Percentiles rank a stretch among this genome's conserved stretches.
These are phyloP conservation scores for Clanis bilineata DNA, from an alignment of 2,888 invertebrate genomes.

Conservation along the genomic window DNA sequence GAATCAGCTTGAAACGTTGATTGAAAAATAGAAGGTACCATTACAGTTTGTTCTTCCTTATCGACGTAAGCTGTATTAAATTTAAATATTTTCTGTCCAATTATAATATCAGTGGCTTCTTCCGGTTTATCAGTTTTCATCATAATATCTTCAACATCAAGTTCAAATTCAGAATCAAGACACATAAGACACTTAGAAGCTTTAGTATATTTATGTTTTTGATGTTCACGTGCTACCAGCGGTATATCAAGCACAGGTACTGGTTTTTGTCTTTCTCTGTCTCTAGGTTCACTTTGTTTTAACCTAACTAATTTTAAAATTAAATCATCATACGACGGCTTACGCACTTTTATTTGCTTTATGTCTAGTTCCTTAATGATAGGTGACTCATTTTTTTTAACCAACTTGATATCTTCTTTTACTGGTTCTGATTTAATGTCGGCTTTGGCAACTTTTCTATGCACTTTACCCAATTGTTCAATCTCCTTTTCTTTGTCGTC, in stretches of 20 bases:
- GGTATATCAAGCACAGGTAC: constrained; percentile 16
- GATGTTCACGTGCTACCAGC: constrained; percentile 17
- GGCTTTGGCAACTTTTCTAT: constrained; percentile 21
- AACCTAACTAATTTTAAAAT: constrained; percentile 43
- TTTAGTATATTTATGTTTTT: constrained; percentile 21
- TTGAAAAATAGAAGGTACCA: constrained; percentile 40
- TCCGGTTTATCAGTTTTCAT: constrained; percentile 33
- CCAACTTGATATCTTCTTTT: constrained; percentile 10
- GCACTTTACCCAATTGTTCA: constrained; percentile 19
- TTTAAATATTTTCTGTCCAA: constrained; percentile 51
- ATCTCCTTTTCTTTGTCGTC: constrained; percentile 26
- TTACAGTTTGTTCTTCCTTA: constrained; percentile 26
- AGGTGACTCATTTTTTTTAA: constrained; percentile 24
- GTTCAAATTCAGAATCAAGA: constrained; percentile 37
- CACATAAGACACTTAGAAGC: constrained; percentile 30
- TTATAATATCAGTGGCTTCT: constrained; percentile 43
- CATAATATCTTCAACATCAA: constrained; percentile 29
- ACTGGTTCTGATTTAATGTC: constrained; percentile 20
- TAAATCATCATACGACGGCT: constrained; percentile 37
- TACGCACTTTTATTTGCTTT: constrained; percentile 35
- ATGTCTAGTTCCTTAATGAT: constrained; percentile 36
- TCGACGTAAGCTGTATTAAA: constrained; percentile 32
- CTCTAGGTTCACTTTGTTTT: constrained; percentile 32
- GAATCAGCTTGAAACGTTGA: constrained; percentile 30
- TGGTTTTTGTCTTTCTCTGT: constrained; percentile 14